A percentile compares a stretch with the other conserved stretches of the same genome.
These are phyloP conservation scores for Bovichtus variegatus DNA, from an alignment of 2,797 vertebrate species.

Conservation along the genomic window DNA sequence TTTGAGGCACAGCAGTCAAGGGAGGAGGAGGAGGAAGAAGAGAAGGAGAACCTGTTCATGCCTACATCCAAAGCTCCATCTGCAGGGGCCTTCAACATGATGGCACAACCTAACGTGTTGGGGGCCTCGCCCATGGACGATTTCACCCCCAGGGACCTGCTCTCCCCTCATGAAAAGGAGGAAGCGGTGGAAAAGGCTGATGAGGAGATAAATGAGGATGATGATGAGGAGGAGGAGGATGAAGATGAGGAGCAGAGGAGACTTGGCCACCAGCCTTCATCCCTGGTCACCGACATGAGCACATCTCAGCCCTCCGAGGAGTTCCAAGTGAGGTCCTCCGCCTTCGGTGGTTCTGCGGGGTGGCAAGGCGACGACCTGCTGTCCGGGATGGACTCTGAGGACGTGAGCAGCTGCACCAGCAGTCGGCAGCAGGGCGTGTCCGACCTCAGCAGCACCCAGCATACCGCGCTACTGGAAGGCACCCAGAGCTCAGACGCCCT, in stretches of 20 bases:
- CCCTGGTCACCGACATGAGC: slow-evolving; percentile 75
- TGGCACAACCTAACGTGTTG: slow-evolving; percentile 54
- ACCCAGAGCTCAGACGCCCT: slow-evolving; percentile 83
- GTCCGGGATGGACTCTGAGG: slow-evolving; percentile 82
- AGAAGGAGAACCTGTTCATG: slow-evolving; percentile 68
- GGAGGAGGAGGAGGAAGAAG: slow-evolving; percentile 52
- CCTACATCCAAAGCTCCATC: slow-evolving; percentile 43
- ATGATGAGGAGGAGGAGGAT: slow-evolving; percentile 79
- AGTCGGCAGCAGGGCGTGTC: slow-evolving; percentile 79
- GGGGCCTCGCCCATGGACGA: slow-evolving; percentile 54
- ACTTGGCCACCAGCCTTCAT: slow-evolving; percentile 69
- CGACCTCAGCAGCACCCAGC: slow-evolving; percentile 81
- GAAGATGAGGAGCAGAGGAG: slow-evolving; percentile 81
- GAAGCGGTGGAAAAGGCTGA: slow-evolving; percentile 87
- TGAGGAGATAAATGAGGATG: slow-evolving; percentile 87
- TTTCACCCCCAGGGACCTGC: slow-evolving; percentile 52
- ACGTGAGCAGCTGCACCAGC: slow-evolving; percentile 81
- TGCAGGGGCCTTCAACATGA: slow-evolving; percentile 40
- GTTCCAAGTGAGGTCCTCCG: slow-evolving; percentile 62
- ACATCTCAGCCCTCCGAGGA: slow-evolving; percentile 77
- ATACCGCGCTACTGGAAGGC: slow-evolving; percentile 78
- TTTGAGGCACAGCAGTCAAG: slow-evolving; percentile 26
- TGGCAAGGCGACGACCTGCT: slow-evolving; percentile 76
- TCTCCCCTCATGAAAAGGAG: slow-evolving; percentile 79
- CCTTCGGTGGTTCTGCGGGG: slow-evolving; percentile 55